Conservation (phyloP, 2,797 vertebrate genomes). For the Anas capensis region DNA sequence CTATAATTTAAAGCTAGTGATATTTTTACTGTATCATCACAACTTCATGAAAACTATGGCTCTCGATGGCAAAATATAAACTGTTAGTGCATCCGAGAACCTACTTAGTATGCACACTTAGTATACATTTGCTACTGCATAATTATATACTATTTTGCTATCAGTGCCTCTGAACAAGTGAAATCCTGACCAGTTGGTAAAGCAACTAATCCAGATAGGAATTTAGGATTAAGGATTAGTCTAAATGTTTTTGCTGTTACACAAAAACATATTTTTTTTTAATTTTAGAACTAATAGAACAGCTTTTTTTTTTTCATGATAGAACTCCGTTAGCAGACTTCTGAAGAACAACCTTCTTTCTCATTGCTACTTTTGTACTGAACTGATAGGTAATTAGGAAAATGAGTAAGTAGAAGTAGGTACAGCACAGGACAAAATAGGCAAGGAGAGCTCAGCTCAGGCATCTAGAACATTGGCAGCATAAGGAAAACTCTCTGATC, state of each 20-base stretch:
- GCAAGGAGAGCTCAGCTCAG: neutral
- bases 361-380: neutral
- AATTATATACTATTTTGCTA: slow-evolving; percentile 32
- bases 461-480: neutral
- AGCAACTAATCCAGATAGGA: neutral
- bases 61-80: neutral
- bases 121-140: neutral
- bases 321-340: neutral
- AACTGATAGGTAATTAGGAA: neutral
- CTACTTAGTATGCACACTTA: slow-evolving; percentile 8
- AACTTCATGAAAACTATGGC: neutral
- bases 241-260: neutral
- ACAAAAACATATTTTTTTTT: fast-evolving
- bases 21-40: neutral
- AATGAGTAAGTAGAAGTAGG: neutral
- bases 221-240: slow-evolving; percentile 11
- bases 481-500: neutral
- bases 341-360: neutral
- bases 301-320: neutral
- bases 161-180: neutral
- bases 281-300: neutral
- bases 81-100: neutral
- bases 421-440: neutral
- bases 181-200: neutral
- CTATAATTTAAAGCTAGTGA: neutral